These are phyloP conservation scores for Kryptopterus vitreolus DNA, from an alignment of 2,797 vertebrate genomes.

Conservation along the genomic window DNA sequence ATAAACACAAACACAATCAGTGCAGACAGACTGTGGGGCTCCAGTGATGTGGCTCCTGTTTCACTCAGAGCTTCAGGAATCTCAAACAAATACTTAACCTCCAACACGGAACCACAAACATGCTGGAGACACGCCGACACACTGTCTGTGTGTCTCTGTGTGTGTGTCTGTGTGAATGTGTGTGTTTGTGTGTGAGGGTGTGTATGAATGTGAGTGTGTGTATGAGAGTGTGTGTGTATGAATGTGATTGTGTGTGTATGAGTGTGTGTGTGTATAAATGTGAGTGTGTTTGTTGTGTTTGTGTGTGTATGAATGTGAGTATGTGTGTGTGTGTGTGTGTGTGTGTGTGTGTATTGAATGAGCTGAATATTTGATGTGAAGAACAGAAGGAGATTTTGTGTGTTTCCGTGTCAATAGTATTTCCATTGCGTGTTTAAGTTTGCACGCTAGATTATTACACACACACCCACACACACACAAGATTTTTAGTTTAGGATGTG, in stretches of 20 bases:
- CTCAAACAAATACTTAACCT: constrained; percentile 20
- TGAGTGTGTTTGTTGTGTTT: too few species aligned
- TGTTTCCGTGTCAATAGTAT: not conserved
- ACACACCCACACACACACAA: not conserved
- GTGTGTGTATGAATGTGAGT: too few species aligned
- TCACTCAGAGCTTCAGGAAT: constrained; percentile 2
- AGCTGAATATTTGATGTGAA: not conserved
- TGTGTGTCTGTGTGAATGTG: not conserved
- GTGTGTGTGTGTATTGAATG: constrained; percentile 1
- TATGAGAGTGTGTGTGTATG: too few species aligned
- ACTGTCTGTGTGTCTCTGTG: too few species aligned
- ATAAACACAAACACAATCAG: constrained; percentile 1
- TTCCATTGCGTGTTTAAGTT: not conserved
- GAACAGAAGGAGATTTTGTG: not conserved
- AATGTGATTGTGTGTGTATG: not conserved
- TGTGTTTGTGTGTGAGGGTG: constrained; percentile 6
- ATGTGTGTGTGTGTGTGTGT: constrained; percentile 1
- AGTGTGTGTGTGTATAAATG: too few species aligned
- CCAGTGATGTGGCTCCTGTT: constrained; percentile 1
- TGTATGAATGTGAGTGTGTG: too few species aligned
- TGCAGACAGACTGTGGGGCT: constrained; percentile 8
- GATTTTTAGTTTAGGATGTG: not conserved
- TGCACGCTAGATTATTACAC: not conserved
- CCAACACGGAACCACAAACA: constrained; percentile 11
- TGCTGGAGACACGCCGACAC: not conserved